Evolutionary conservation across 2,888 invertebrate genomes (phyloP).

Genomic region (Drosophila austrosaltans): DNA sequence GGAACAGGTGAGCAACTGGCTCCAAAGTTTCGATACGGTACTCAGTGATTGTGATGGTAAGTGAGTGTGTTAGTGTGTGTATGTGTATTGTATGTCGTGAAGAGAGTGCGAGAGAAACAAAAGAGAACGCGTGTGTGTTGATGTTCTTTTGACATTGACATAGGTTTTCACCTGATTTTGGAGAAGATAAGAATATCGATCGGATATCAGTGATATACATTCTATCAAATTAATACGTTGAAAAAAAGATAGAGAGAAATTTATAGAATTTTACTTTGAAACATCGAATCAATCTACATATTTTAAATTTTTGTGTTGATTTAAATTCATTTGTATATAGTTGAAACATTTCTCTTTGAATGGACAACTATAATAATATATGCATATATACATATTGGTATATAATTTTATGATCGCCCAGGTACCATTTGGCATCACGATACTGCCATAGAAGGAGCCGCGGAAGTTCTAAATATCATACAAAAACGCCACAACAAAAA

Average conservation of each 20-base stretch:
- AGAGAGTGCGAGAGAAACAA: neutral
- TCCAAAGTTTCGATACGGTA: constrained; percentile 91
- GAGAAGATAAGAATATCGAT: constrained; percentile 1
- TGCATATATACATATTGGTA: too few species aligned
- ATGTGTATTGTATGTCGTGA: neutral
- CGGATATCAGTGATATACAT: neutral
- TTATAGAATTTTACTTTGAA: too few species aligned
- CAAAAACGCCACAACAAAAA: constrained; percentile 89
- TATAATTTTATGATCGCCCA: constrained; percentile 67
- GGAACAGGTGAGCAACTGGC: constrained; percentile 86
- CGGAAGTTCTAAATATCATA: constrained; percentile 88
- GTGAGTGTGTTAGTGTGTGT: constrained; percentile 42
- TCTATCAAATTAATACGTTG: too few species aligned
- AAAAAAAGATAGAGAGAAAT: too few species aligned
- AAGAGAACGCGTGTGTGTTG: constrained; percentile 14
- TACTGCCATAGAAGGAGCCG: constrained; percentile 87
- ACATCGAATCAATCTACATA: too few species aligned
- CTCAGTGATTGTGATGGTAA: constrained; percentile 94
- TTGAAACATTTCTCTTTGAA: too few species aligned
- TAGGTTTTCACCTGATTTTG: neutral
- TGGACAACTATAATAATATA: neutral
- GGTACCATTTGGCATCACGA: constrained; percentile 92
- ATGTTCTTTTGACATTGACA: constrained; percentile 2
- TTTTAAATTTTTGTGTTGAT: too few species aligned
- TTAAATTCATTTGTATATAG: too few species aligned